Conservation (phyloP, 2,888 invertebrate species). For the Drosophila prostipennis region DNA sequence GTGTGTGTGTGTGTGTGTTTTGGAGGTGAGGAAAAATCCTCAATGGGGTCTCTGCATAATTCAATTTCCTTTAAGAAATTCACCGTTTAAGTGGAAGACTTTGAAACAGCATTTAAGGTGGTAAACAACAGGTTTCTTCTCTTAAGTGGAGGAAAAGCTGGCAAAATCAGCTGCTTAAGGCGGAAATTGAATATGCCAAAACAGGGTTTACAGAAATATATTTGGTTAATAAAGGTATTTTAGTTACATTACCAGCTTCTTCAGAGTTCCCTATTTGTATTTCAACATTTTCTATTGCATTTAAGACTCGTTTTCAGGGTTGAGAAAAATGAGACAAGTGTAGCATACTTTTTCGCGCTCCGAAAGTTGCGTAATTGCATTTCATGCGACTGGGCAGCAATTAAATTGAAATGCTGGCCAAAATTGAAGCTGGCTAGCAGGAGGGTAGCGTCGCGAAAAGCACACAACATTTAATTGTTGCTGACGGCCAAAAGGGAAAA, state of each 20-base stretch:
- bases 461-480: conserved; percentile 27
- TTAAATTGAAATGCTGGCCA: conserved; percentile 47
- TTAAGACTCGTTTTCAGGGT: not conserved
- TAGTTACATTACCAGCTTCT: too few relatives aligned
- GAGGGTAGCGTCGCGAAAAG: not conserved
- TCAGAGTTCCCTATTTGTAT: not conserved
- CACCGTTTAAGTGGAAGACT: conserved; percentile 29
- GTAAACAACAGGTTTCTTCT: not conserved
- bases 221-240: too few relatives aligned
- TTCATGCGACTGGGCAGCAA: conserved; percentile 8
- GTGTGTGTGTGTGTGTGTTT: conserved; percentile 1
- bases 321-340: not conserved
- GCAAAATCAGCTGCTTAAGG: not conserved
- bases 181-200: too few relatives aligned
- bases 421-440: not conserved
- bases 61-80: conserved; percentile 39
- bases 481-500: conserved; percentile 13
- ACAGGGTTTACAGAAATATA: too few relatives aligned
- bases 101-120: conserved; percentile 23
- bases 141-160: conserved; percentile 12
- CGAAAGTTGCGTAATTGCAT: conserved; percentile 1
- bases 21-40: conserved; percentile 14
- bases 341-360: conserved; percentile 7
- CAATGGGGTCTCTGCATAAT: conserved; percentile 34
- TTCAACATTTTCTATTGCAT: conserved; percentile 19